Percentiles rank a stretch among this genome's conserved stretches.
Evolutionary conservation across 2,113 vertebrate genomes (phyloP).

Genomic region (Brachionichthys hirsutus): DNA sequence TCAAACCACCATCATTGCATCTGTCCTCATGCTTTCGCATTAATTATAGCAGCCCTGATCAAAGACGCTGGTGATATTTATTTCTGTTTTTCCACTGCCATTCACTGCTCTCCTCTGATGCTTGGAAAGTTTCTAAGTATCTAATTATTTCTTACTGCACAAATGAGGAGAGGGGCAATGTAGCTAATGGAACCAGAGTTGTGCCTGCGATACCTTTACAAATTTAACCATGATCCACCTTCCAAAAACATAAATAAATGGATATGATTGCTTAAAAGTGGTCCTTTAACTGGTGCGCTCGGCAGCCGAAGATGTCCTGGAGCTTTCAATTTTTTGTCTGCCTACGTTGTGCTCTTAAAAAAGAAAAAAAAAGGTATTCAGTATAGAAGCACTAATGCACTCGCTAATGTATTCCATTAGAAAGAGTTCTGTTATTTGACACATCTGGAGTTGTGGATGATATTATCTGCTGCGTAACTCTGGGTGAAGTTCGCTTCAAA

Average conservation of each 20-base stretch:
- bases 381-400: too few relatives aligned
- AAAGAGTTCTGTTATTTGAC: too few relatives aligned
- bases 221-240: constrained; percentile 30
- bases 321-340: too few relatives aligned
- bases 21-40: constrained; percentile 10
- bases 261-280: not conserved
- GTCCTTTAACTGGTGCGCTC: too few relatives aligned
- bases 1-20: constrained; percentile 32
- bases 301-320: too few relatives aligned
- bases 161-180: constrained; percentile 39
- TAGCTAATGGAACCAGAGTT: constrained; percentile 32
- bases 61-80: constrained; percentile 25
- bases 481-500: not conserved
- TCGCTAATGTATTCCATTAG: too few relatives aligned
- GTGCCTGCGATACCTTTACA: constrained; percentile 33
- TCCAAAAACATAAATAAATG: constrained; percentile 36
- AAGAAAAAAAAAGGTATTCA: too few relatives aligned
- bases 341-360: too few relatives aligned
- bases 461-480: too few relatives aligned
- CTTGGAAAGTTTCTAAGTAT: constrained; percentile 47
- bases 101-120: constrained; percentile 25
- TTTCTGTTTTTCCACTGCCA: constrained; percentile 19
- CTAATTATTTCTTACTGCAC: constrained; percentile 54
- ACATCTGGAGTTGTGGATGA: too few relatives aligned
- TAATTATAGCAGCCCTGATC: constrained; percentile 14